Evolutionary conservation across 1,140 invertebrate genomes (phyloP), one percentile per base, ranked within the genome.

Genomic region (Matsumurasca onukii): DNA sequence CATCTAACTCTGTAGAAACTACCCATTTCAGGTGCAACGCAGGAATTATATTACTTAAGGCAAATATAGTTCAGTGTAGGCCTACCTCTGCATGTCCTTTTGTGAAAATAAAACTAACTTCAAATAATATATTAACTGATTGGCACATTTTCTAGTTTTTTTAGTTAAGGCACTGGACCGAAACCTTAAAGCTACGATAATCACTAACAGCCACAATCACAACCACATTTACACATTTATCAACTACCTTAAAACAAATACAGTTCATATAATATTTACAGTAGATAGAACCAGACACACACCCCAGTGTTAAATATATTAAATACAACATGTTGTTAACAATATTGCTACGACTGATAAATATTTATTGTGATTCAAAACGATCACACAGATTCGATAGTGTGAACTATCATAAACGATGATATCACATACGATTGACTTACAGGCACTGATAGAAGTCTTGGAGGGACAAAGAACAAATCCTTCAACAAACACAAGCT

Each of bases 361-460:
- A 13, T 59, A 59, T 59, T 59, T 59, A 59, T 59, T 59, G 55
- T 59, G 55, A 59, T 59, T 59, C 55, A 59, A 13, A 59, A 27
- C 2, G 25, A 59, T 59, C 55, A 59, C 55, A 59, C 30, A 27
- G 25, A 59, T 22, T 59, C 25, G 55, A 29, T 59, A 59, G 25
- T 22, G 30, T 27, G 9, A 59, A n/a, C 55, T 27, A 59, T 29
- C 55, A 3, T 9, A 59, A 22, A 59, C 30, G 49, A 12, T 22
- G 25, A 52, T 52, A 59, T 59, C 55, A 59, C 55, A 59, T 59
- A 59, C 55, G n/a, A 59, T 24, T 59, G 55, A 59, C 55, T 59
- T 29, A 29, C 22, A 59, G 55, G 55, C 55, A 39, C 17, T n/a
- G n/a, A n/a, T n/a, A n/a, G n/a, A n/a, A n/a, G n/a, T n/a, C n/a